Evolutionary conservation across 2,113 vertebrate species (phyloP).

Genomic region (Phainopepla nitens): DNA sequence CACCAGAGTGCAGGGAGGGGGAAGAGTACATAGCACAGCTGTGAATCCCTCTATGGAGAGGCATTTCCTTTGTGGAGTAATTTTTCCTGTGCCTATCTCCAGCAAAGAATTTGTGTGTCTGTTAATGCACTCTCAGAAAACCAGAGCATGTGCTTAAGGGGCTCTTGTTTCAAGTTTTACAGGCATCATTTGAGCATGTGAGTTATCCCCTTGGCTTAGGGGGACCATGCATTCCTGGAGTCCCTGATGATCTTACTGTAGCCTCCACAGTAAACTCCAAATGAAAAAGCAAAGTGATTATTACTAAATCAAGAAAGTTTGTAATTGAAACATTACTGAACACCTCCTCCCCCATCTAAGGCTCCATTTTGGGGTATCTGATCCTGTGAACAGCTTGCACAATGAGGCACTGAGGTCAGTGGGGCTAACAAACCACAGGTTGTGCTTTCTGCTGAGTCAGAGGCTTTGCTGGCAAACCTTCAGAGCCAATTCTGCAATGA

Average conservation of each 20-base stretch:
- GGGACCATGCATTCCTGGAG: neutral
- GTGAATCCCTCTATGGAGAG: neutral
- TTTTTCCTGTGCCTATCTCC: neutral
- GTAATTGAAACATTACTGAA: neutral
- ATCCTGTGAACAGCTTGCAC: neutral
- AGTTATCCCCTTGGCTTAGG: neutral
- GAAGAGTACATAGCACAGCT: neutral
- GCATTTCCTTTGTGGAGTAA: neutral
- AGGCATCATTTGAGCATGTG: neutral
- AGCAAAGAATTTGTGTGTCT: neutral
- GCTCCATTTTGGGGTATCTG: neutral
- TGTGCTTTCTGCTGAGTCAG: neutral
- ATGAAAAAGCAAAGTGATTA: neutral
- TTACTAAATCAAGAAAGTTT: neutral
- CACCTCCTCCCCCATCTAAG: neutral
- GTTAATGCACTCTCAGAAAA: neutral
- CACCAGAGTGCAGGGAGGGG: neutral
- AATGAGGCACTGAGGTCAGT: fast-evolving
- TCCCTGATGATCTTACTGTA: neutral
- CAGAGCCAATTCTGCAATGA: neutral
- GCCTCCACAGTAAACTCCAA: neutral
- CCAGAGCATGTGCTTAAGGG: neutral
- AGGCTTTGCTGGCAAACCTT: neutral
- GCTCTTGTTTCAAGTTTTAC: neutral
- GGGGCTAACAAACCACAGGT: neutral